Evolutionary conservation across 2,113 vertebrate genomes (phyloP).

Genomic region (Rhynchomys soricoides): DNA sequence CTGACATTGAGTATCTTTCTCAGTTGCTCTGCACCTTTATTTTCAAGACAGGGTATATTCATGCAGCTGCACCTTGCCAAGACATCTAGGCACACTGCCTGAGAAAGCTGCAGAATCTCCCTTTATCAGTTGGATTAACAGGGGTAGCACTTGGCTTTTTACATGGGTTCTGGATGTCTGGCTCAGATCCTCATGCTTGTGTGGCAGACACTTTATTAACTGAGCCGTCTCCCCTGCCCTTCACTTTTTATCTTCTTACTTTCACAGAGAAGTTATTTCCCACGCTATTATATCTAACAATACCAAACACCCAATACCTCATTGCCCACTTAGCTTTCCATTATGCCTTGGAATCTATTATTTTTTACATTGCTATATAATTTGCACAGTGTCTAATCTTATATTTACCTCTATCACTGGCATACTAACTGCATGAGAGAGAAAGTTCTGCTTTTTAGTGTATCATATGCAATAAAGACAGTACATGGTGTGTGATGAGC

Average conservation of each 20-base stretch:
- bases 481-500: not conserved
- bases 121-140: too few relatives aligned
- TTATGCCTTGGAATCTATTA: not conserved
- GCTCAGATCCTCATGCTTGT: not conserved
- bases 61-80: not conserved
- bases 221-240: not conserved
- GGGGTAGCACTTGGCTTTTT: not conserved
- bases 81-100: not conserved
- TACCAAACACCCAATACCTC: not conserved
- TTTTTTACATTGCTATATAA: not conserved
- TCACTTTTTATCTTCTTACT: slow-evolving; percentile 32
- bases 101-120: not conserved
- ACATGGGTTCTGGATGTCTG: not conserved
- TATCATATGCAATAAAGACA: not conserved
- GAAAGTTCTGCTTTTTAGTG: not conserved
- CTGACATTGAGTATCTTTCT: not conserved
- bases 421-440: not conserved
- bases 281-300: not conserved
- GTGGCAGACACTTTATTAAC: not conserved
- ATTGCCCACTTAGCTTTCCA: not conserved
- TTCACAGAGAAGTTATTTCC: not conserved
- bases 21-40: not conserved
- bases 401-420: not conserved
- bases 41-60: not conserved
- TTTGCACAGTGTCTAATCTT: not conserved